Conservation (phyloP, 2,797 vertebrate species). For the Poeciliopsis paucimaculata region DNA sequence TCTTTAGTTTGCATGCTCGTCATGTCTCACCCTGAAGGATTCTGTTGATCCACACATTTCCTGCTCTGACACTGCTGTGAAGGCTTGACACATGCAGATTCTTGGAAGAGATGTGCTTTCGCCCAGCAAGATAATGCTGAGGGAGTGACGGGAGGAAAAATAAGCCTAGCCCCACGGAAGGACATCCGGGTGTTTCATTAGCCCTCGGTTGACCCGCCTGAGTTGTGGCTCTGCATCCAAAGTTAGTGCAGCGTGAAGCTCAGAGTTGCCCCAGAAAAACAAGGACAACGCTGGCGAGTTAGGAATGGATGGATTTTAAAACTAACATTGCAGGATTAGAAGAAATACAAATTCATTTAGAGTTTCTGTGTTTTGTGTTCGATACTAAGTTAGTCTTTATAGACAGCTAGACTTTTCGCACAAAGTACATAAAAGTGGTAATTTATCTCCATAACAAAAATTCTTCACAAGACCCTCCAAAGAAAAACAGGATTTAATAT, state of each 20-base stretch:
- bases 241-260: conserved; percentile 16
- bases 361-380: conserved; percentile 12
- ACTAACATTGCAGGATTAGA: conserved; percentile 23
- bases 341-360: conserved; percentile 10
- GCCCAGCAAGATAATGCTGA: conserved; percentile 26
- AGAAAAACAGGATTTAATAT: conserved; percentile 14
- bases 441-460: conserved; percentile 51
- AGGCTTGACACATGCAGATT: conserved; percentile 31
- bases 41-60: conserved; percentile 3
- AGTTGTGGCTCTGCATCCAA: conserved; percentile 27
- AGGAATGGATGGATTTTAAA: conserved; percentile 20
- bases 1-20: conserved; percentile 7
- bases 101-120: conserved; percentile 20
- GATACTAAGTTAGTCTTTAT: conserved; percentile 11
- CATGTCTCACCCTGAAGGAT: background rate
- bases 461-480: conserved; percentile 30
- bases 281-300: conserved; percentile 4
- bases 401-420: conserved; percentile 7
- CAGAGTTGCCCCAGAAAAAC: conserved; percentile 2
- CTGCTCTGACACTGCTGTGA: conserved; percentile 30
- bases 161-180: conserved; percentile 32
- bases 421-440: conserved; percentile 6
- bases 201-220: conserved; percentile 32
- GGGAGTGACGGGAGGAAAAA: conserved; percentile 24
- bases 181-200: conserved; percentile 42